Percentiles rank a stretch among this genome's conserved stretches.
Evolutionary conservation across 2,888 invertebrate genomes (phyloP).

Genomic region (Laothoe populi): DNA sequence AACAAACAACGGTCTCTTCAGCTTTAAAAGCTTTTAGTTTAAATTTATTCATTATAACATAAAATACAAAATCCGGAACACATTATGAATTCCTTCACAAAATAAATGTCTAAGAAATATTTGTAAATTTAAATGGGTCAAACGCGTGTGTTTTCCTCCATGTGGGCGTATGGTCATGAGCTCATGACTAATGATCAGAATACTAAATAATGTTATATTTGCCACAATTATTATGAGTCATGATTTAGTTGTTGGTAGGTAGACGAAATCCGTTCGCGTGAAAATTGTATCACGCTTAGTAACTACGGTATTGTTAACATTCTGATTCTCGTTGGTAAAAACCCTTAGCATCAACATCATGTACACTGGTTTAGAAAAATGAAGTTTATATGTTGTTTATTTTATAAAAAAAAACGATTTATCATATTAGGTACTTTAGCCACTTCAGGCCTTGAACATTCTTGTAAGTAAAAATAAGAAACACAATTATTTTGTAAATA

Average conservation of each 20-base stretch:
- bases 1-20: too few species aligned
- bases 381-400: not conserved
- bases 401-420: not conserved
- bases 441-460: not conserved
- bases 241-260: not conserved
- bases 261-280: not conserved
- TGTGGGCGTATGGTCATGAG: conserved; percentile 18
- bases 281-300: not conserved
- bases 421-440: not conserved
- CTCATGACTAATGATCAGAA: conserved; percentile 13
- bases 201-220: conserved; percentile 1
- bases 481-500: not conserved
- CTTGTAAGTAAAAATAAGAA: not conserved
- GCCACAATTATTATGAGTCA: conserved; percentile 11
- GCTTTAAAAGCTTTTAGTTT: too few species aligned
- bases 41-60: not conserved
- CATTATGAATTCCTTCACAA: not conserved
- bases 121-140: conserved; percentile 19
- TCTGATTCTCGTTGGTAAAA: not conserved
- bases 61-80: not conserved
- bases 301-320: not conserved
- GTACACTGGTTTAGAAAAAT: too few species aligned
- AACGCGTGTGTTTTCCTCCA: conserved; percentile 1
- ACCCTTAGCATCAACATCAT: not conserved
- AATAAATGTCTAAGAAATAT: not conserved